A percentile compares a stretch with the other conserved stretches of the same genome.
These are phyloP conservation scores for Hippoglossus stenolepis DNA, from an alignment of 2,113 vertebrate species.

Conservation along the genomic window DNA sequence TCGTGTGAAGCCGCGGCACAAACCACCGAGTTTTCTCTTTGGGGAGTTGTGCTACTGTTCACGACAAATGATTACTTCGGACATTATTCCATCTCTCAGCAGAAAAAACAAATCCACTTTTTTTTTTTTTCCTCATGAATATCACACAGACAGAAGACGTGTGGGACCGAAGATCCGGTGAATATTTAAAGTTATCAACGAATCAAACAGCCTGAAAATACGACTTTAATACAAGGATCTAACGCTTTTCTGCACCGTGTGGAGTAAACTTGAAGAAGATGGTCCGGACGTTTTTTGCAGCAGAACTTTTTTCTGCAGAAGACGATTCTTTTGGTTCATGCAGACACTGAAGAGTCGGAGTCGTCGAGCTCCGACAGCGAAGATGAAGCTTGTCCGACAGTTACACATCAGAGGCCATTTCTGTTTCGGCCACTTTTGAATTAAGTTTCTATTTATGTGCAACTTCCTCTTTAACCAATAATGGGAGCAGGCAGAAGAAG, in stretches of 20 bases:
- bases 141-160: not conserved
- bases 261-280: constrained; percentile 21
- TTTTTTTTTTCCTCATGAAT: not conserved
- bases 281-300: not conserved
- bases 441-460: too few species aligned
- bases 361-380: not conserved
- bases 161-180: not conserved
- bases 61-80: not conserved
- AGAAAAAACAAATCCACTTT: constrained; percentile 3
- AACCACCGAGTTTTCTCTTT: not conserved
- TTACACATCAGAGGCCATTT: too few species aligned
- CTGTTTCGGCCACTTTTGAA: too few species aligned
- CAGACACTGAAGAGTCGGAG: not conserved
- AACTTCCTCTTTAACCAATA: too few species aligned
- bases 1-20: constrained; percentile 81
- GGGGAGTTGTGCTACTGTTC: constrained; percentile 5
- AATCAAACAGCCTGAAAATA: not conserved
- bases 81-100: not conserved
- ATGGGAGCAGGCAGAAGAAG: not conserved
- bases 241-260: constrained; percentile 3
- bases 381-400: not conserved
- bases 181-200: not conserved
- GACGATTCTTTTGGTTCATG: too few species aligned
- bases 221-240: constrained; percentile 3
- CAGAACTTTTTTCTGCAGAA: not conserved